Evolutionary conservation across 2,113 vertebrate species (phyloP).

Genomic region (Otocyon megalotis): DNA sequence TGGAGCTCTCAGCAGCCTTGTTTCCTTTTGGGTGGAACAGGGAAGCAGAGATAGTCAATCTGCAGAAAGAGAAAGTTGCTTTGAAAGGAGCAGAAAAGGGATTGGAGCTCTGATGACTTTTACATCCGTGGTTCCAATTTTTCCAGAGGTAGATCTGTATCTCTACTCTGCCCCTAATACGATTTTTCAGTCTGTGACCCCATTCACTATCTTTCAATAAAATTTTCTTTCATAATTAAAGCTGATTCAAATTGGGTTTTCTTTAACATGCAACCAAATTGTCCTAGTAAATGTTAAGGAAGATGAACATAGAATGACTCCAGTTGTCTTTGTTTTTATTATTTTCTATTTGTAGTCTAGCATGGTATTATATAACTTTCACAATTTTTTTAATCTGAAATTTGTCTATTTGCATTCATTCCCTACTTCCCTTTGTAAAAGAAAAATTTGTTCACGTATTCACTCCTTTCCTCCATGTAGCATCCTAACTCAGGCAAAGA

Average conservation of each 20-base stretch:
- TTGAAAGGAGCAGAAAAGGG: not conserved
- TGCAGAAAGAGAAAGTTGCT: not conserved
- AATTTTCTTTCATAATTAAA: not conserved
- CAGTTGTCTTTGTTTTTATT: not conserved
- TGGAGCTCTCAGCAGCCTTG: not conserved
- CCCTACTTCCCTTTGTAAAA: not conserved
- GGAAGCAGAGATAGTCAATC: not conserved
- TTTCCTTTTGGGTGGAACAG: not conserved
- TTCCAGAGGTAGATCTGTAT: not conserved
- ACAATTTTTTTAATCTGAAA: conserved; percentile 15
- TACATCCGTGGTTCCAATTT: not conserved
- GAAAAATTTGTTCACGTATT: not conserved
- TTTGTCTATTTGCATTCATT: not conserved
- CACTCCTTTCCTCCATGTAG: not conserved
- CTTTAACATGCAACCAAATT: not conserved
- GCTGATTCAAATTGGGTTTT: not conserved
- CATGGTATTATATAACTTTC: not conserved
- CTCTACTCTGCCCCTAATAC: not conserved
- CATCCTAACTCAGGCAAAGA: not conserved
- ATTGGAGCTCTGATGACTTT: not conserved
- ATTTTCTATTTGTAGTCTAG: not conserved
- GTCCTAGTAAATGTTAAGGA: not conserved
- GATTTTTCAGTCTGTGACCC: not conserved
- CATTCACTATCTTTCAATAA: not conserved
- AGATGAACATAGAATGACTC: not conserved